Evolutionary conservation across 1,140 invertebrate genomes (phyloP).

Genomic region (Tribolium castaneum): DNA sequence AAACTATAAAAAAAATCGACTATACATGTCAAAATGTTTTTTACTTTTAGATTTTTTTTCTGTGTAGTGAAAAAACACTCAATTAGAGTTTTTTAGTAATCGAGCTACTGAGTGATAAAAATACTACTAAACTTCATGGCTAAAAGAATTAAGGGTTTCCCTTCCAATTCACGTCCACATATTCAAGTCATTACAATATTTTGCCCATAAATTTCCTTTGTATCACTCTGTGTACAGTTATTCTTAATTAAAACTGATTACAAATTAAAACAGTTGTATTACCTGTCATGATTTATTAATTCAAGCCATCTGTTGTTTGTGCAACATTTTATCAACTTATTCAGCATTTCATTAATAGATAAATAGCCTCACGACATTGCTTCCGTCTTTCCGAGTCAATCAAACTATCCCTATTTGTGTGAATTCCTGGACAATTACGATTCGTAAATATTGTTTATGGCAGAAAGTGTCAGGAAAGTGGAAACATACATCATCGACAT

Average conservation of each 20-base stretch:
- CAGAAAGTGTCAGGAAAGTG: background rate
- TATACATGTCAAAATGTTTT: too few relatives aligned
- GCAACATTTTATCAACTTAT: background rate
- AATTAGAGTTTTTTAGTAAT: too few relatives aligned
- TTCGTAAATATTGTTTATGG: background rate
- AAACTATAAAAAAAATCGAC: too few relatives aligned
- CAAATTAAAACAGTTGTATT: background rate
- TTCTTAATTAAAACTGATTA: background rate
- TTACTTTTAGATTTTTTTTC: too few relatives aligned
- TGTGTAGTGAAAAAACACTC: too few relatives aligned
- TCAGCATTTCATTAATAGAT: background rate
- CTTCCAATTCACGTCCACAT: too few relatives aligned
- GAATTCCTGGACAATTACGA: background rate
- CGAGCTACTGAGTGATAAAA: too few relatives aligned
- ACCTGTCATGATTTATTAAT: background rate
- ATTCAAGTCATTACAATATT: too few relatives aligned
- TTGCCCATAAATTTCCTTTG: background rate
- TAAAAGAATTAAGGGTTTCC: too few relatives aligned
- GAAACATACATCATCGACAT: background rate
- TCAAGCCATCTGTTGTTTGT: background rate
- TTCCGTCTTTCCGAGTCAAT: too few relatives aligned
- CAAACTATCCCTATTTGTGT: background rate
- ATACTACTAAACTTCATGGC: too few relatives aligned
- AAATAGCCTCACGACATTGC: background rate
- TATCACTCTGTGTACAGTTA: background rate